phyloP scores from a whole-genome alignment of 2,797 vertebrate species.

The Coluber constrictor region DNA sequence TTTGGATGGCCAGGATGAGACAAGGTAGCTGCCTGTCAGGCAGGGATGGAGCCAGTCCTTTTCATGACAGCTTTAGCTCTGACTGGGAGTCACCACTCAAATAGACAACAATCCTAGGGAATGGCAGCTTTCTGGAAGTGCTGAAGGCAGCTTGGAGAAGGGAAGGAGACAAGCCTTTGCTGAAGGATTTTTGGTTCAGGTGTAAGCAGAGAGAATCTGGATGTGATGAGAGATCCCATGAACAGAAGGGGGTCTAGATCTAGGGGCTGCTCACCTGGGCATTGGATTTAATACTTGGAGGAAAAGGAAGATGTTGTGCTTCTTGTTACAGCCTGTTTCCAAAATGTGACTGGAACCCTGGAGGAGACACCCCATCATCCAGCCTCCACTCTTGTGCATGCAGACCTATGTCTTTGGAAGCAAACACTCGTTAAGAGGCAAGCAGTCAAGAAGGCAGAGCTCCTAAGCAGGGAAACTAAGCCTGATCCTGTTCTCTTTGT shows the following conservation, averaged over 20 bases:
- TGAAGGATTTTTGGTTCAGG: neutral
- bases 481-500: neutral
- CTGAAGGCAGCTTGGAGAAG: slow-evolving; percentile 4
- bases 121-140: slow-evolving; percentile 19
- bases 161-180: neutral
- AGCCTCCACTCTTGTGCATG: neutral
- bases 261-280: neutral
- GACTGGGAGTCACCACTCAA: neutral
- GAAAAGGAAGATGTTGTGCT: neutral
- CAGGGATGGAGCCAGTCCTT: slow-evolving; percentile 18
- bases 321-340: neutral
- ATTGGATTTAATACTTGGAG: slow-evolving; percentile 11
- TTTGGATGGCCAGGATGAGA: slow-evolving; percentile 2
- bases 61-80: neutral
- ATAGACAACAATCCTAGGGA: neutral
- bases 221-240: slow-evolving; percentile 13
- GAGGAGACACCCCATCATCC: neutral
- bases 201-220: neutral
- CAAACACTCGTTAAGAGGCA: neutral
- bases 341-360: slow-evolving; percentile 26
- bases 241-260: neutral
- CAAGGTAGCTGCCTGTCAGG: neutral
- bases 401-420: slow-evolving; percentile 1
- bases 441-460: neutral
- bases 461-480: neutral